These are phyloP conservation scores for Bergia puertoricense DNA, from an alignment of 92 coral and sea anemone species.

Conservation along the genomic window DNA sequence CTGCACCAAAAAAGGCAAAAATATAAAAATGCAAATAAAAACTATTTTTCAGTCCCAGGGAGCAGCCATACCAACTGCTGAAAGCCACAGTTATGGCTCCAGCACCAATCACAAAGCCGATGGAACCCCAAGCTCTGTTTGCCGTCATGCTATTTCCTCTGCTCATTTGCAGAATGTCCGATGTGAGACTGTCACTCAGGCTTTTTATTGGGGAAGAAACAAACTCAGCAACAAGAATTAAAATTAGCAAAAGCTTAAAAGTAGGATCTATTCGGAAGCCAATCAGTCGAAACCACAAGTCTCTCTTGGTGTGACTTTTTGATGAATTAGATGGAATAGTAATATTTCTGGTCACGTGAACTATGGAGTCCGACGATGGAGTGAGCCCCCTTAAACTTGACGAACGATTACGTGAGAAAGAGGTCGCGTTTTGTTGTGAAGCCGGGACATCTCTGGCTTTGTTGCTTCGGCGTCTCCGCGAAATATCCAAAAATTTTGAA, in stretches of 20 bases:
- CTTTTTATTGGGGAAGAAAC: constrained; percentile 74
- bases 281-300: constrained; percentile 42
- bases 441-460: neutral
- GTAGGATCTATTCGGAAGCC: constrained; percentile 77
- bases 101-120: constrained; percentile 80
- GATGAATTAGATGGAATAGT: neutral
- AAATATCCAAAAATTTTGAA: neutral
- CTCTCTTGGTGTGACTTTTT: neutral
- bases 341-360: neutral
- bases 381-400: neutral
- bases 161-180: constrained; percentile 66
- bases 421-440: neutral
- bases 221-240: constrained; percentile 69
- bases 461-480: constrained; percentile 3
- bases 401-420: neutral
- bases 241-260: constrained; percentile 60
- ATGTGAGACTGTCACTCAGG: constrained; percentile 71
- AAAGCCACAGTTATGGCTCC: constrained; percentile 59
- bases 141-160: constrained; percentile 50
- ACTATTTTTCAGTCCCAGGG: constrained; percentile 67
- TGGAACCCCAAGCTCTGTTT: constrained; percentile 62
- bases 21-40: constrained; percentile 90
- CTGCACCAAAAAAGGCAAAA: constrained; percentile 68
- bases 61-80: constrained; percentile 75
- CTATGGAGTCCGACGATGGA: neutral